phyloP scores from a whole-genome alignment of 1,140 invertebrate genomes.

The Oryzaephilus surinamensis region DNA sequence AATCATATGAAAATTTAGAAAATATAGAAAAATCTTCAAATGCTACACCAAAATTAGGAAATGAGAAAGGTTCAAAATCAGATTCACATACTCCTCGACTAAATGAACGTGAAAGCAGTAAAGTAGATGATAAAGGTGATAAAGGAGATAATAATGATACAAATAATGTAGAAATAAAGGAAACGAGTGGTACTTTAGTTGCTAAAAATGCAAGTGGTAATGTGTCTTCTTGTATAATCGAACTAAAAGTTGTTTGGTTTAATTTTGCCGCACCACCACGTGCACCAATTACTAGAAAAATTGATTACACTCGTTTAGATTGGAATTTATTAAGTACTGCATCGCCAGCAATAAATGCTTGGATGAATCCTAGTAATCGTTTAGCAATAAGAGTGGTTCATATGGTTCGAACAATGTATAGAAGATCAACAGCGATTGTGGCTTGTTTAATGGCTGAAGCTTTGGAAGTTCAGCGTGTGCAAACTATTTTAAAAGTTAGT shows the following conservation, averaged over 20 bases:
- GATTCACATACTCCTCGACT: conserved; percentile 15
- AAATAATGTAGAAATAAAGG: conserved; percentile 10
- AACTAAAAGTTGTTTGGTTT: conserved; percentile 88
- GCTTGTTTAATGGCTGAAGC: conserved; percentile 93
- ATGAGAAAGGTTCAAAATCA: conserved; percentile 3
- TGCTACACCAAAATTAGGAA: conserved; percentile 6
- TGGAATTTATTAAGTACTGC: conserved; percentile 95
- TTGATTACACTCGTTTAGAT: conserved; percentile 91
- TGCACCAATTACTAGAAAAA: conserved; percentile 87
- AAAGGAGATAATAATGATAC: background rate
- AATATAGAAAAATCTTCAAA: background rate
- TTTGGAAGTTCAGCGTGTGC: conserved; percentile 71
- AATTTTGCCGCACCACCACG: conserved; percentile 94
- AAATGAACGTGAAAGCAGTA: conserved; percentile 15
- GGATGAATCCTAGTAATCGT: conserved; percentile 92
- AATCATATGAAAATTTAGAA: background rate
- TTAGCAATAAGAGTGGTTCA: conserved; percentile 72
- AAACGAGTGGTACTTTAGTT: conserved; percentile 13
- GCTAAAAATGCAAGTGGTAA: conserved; percentile 51
- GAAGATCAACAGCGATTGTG: conserved; percentile 73
- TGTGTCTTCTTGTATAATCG: conserved; percentile 70
- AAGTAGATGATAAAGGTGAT: conserved; percentile 2
- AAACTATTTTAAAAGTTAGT: conserved; percentile 71
- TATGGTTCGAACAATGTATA: conserved; percentile 63
- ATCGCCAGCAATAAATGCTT: conserved; percentile 91